Evolutionary conservation across 2,113 vertebrate genomes (phyloP).

Genomic region (Hyaena hyaena): DNA sequence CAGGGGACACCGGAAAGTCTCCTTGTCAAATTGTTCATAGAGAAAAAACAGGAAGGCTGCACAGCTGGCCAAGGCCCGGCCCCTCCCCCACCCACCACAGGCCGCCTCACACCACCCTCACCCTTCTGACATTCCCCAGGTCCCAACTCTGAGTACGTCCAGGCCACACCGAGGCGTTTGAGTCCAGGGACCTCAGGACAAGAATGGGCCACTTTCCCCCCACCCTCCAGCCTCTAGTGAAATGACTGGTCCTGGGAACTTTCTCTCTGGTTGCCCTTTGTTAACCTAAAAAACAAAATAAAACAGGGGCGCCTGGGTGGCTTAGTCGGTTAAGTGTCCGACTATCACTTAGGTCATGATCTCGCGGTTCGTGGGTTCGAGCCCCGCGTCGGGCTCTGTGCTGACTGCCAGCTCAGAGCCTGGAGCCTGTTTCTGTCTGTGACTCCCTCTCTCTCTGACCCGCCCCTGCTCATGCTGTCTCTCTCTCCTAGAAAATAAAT

Average conservation of each 20-base stretch:
- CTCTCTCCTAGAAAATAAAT: no score
- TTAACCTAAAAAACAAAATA: not conserved
- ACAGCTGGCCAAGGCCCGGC: not conserved
- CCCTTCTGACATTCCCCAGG: not conserved
- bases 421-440: no score
- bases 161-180: not conserved
- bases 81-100: not conserved
- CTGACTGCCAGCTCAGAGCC: no score
- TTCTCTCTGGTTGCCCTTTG: not conserved
- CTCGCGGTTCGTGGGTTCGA: no score
- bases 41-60: conserved; percentile 28
- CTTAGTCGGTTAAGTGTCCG: no score
- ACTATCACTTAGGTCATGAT: no score
- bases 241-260: no score
- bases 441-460: no score
- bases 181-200: not conserved
- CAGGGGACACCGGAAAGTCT: not conserved
- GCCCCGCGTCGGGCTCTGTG: no score
- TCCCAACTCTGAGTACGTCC: not conserved
- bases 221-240: not conserved
- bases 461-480: no score
- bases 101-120: not conserved
- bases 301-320: no score
- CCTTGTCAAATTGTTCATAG: not conserved
- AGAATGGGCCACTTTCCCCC: not conserved